Conservation (phyloP, 1,140 invertebrate genomes). For the Heliconius hewitsoni region DNA sequence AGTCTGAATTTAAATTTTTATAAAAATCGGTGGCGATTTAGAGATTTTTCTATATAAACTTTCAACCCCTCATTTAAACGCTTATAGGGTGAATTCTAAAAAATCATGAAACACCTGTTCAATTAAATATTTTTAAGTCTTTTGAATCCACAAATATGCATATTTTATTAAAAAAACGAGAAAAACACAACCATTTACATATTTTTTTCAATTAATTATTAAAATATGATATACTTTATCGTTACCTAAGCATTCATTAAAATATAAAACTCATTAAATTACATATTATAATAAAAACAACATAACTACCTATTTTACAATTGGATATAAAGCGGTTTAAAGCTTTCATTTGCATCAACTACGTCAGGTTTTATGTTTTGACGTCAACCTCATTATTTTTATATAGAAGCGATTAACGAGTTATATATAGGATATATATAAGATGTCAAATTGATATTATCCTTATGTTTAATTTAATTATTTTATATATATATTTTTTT, state of each 20-base stretch:
- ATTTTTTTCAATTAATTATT: neutral
- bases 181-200: neutral
- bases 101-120: too few species aligned
- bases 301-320: neutral
- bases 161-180: too few species aligned
- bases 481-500: neutral
- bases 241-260: neutral
- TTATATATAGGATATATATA: too few species aligned
- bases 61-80: too few species aligned
- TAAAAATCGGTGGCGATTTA: too few species aligned
- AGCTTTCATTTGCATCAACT: neutral
- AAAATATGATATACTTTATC: neutral
- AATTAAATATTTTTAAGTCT: too few species aligned
- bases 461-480: neutral
- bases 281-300: neutral
- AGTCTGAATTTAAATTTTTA: too few species aligned
- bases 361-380: constrained; percentile 5
- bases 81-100: too few species aligned
- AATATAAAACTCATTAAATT: neutral
- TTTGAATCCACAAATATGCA: too few species aligned
- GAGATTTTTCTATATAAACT: too few species aligned
- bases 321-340: neutral
- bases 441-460: constrained; percentile 6
- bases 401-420: constrained; percentile 7
- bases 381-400: constrained; percentile 28